Conservation (phyloP, 2,888 invertebrate genomes). For the Trypoxylon attenuatum region DNA sequence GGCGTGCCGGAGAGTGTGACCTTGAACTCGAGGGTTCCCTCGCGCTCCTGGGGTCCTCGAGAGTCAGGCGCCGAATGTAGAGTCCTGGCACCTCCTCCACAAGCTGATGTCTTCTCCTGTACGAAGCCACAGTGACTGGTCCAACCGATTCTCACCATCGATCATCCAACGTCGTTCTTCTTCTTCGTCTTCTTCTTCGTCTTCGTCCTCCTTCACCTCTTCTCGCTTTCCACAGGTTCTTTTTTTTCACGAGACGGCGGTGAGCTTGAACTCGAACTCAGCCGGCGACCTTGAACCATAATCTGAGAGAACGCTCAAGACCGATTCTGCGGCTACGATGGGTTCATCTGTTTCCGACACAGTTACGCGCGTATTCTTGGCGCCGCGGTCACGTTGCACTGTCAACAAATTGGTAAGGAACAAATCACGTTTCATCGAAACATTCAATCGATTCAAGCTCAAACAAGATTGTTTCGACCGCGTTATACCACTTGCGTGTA, state of each 20-base stretch:
- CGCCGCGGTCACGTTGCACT: not conserved
- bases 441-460: too few relatives aligned
- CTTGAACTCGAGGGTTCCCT: constrained; percentile 64
- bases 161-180: constrained; percentile 42
- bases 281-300: constrained; percentile 49
- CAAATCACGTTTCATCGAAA: too few relatives aligned
- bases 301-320: constrained; percentile 20
- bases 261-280: constrained; percentile 37
- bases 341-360: not conserved
- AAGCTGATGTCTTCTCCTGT: constrained; percentile 67
- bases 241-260: constrained; percentile 19
- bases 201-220: not conserved
- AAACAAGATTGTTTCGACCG: too few relatives aligned
- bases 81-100: constrained; percentile 72
- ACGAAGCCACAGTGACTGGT: constrained; percentile 68
- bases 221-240: not conserved
- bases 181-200: constrained; percentile 6
- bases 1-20: constrained; percentile 64
- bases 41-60: constrained; percentile 69
- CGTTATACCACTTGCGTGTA: too few relatives aligned
- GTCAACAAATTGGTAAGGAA: too few relatives aligned
- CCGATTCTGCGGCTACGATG: constrained; percentile 9
- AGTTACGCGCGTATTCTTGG: not conserved
- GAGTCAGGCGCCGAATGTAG: constrained; percentile 70
- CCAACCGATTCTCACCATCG: constrained; percentile 57